Conservation (phyloP, 1,140 invertebrate species). For the Trichonephila clavipes region DNA sequence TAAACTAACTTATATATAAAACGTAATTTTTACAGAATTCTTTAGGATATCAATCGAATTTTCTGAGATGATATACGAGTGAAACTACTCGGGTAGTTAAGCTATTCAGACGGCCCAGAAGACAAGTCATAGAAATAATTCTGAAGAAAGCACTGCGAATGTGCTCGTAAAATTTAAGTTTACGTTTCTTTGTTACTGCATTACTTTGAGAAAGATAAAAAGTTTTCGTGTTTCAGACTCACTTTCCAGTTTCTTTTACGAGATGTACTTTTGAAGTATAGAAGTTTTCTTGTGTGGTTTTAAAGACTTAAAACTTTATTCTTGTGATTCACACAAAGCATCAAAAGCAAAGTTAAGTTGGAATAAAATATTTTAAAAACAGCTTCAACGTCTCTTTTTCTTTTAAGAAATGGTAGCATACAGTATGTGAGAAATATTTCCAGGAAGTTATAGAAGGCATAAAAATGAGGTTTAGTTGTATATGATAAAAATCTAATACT, state of each 20-base stretch:
- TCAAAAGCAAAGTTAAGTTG: neutral
- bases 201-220: neutral
- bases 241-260: neutral
- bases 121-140: too few species aligned
- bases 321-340: neutral
- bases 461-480: too few species aligned
- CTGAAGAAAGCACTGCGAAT: too few species aligned
- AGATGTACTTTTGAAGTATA: neutral
- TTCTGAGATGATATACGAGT: too few species aligned
- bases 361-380: neutral
- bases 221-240: neutral
- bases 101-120: too few species aligned
- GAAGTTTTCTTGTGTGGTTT: neutral
- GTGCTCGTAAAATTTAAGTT: neutral
- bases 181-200: neutral
- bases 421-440: neutral
- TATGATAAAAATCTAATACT: too few species aligned
- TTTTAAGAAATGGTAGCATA: neutral
- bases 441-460: neutral
- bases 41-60: too few species aligned
- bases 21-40: too few species aligned
- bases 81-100: too few species aligned
- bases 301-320: neutral
- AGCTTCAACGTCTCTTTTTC: neutral
- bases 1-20: too few species aligned